Evolutionary conservation across 1,140 invertebrate genomes (phyloP).

Genomic region (Meloidogyne exigua): DNA sequence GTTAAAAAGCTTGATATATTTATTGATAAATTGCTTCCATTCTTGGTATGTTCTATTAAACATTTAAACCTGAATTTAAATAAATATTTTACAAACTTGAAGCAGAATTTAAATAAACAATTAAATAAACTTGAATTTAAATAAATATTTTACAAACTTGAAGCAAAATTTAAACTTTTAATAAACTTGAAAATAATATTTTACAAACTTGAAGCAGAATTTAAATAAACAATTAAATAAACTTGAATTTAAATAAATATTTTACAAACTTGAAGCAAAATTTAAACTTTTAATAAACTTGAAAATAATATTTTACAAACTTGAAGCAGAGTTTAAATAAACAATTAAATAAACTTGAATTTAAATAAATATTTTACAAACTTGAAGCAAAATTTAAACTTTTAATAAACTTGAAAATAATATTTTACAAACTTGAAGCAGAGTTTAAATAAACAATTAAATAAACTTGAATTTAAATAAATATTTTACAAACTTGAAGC

Average conservation of each 20-base stretch:
- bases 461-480: slow-evolving; percentile 3
- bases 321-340: no score
- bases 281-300: no score
- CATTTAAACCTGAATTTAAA: neutral
- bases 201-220: no score
- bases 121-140: slow-evolving; percentile 5
- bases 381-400: no score
- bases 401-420: no score
- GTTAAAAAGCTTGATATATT: slow-evolving; percentile 56
- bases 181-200: no score
- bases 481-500: neutral
- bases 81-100: neutral
- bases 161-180: no score
- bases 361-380: neutral
- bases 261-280: neutral
- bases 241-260: neutral
- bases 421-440: no score
- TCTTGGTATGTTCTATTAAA: slow-evolving; percentile 51
- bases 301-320: no score
- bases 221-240: neutral
- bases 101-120: neutral
- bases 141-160: neutral
- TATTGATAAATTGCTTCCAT: slow-evolving; percentile 55
- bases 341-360: slow-evolving; percentile 4
- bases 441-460: neutral